These are phyloP conservation scores for Pterois miles DNA, from an alignment of 2,797 vertebrate species.

Conservation along the genomic window DNA sequence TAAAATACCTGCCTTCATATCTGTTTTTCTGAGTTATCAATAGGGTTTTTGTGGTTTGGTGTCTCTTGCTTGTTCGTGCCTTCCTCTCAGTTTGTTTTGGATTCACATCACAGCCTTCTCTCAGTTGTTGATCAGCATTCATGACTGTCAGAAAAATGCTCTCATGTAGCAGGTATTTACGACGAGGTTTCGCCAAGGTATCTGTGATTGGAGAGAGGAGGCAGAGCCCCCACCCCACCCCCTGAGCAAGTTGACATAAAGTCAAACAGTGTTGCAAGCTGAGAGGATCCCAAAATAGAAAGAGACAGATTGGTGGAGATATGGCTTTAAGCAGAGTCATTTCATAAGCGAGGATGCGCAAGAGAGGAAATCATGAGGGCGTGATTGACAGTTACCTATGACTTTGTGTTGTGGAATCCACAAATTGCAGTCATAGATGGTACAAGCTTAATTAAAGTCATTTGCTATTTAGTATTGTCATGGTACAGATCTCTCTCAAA, in stretches of 20 bases:
- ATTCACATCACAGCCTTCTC: not conserved
- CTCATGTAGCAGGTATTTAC: slow-evolving; percentile 48
- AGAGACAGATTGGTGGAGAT: not conserved
- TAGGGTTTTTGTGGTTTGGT: slow-evolving; percentile 9
- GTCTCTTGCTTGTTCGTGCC: not conserved
- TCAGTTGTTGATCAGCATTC: slow-evolving; percentile 38
- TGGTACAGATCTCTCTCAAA: not conserved
- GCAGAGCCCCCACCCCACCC: not conserved
- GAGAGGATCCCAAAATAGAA: not conserved
- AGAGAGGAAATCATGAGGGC: slow-evolving; percentile 17
- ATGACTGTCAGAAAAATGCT: slow-evolving; percentile 15
- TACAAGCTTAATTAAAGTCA: not conserved
- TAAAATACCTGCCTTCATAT: not conserved
- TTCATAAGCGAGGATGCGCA: not conserved
- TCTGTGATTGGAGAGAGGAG: not conserved
- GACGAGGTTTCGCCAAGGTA: not conserved
- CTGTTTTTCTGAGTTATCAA: not conserved
- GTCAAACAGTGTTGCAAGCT: not conserved
- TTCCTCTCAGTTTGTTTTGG: slow-evolving; percentile 4
- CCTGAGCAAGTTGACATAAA: not conserved
- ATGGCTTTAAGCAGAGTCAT: not conserved
- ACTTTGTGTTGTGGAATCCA: slow-evolving; percentile 43
- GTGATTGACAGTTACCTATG: slow-evolving; percentile 34
- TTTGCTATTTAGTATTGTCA: not conserved
- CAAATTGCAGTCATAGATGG: not conserved